Evolutionary conservation across 1,140 invertebrate species (phyloP), one percentile per base, ranked within the genome.

Genomic region (Agrilus planipennis): DNA sequence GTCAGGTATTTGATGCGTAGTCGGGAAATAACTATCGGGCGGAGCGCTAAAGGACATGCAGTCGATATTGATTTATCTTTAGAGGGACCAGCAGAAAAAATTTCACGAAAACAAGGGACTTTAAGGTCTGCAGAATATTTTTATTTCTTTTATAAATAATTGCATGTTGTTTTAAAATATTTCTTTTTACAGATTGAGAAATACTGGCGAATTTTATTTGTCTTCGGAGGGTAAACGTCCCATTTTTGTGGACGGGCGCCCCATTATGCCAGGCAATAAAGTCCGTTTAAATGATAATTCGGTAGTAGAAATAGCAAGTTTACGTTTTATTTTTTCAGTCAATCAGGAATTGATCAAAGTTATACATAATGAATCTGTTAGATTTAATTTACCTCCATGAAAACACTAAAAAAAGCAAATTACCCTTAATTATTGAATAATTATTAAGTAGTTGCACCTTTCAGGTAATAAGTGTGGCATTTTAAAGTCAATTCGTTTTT

Each of bases 1-100:
- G 91, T 97, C 5, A 72, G 91, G 25, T 97, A 94, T 65, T 72
- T 95, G 14, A 96, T 96, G 89, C 71, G 89, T 42, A 93, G 89
- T n/a, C 73, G 81, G 62, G 89, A 96, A 81, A 94, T 96, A 18
- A 90, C 88, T 1, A 76, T 97, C 25, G 93, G 93, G 14, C 75
- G 93, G 41, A 79, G 79, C 46, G 88, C 91, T 1, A 82, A 86
- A 54, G 88, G 93, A 55, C 81, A 88, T 44, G 75, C 69, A 25
- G 89, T 98, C 12, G 94, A 98, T 67, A 89, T 97, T 12, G 91
- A 99, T 67, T 68, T 99, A 15, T 80, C 81, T 1, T 65, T 96
- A 4, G 94, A 99, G 68, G 94, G 92, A 1, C 78, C 88, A 18
- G 76, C 84, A 0, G 77, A 77, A 51, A 89, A 89, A 68, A 78